Conservation (phyloP, 1,140 invertebrate species). For the Ridgeia piscesae region DNA sequence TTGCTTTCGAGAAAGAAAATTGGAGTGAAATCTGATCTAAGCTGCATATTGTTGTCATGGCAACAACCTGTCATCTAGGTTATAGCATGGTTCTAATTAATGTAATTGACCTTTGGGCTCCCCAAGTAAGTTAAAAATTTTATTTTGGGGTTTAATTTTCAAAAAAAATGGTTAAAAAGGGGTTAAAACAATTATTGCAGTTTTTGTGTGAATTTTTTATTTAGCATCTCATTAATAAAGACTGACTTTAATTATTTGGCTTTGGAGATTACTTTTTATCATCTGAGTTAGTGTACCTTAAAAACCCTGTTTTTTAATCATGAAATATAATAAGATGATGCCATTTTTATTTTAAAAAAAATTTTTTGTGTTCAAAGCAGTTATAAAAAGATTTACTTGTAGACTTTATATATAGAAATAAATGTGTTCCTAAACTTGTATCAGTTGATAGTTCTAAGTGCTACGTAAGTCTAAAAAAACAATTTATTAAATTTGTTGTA, state of each 20-base stretch:
- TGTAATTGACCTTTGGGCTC: not conserved
- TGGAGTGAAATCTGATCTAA: not conserved
- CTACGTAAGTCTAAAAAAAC: no score
- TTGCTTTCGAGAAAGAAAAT: slow-evolving; percentile 1
- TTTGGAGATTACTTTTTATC: not conserved
- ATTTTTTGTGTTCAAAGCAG: no score
- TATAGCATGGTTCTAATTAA: not conserved
- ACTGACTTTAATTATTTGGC: not conserved
- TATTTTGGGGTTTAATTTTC: no score
- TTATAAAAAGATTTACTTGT: no score
- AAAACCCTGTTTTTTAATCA: no score
- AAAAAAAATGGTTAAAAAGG: no score
- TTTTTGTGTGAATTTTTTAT: not conserved
- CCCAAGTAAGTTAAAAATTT: no score
- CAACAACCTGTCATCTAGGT: not conserved
- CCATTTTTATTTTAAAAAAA: no score
- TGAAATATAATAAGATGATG: not conserved
- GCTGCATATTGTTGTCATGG: not conserved
- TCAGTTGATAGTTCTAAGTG: no score
- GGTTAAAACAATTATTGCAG: not conserved
- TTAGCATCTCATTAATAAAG: not conserved
- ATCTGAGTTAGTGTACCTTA: not conserved
- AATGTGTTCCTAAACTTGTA: no score
- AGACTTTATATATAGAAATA: no score
- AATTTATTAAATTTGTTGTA: no score